Evolutionary conservation across 2,888 invertebrate species (phyloP), one percentile per base, ranked within the genome.

Genomic region (Capitulum mitella): DNA sequence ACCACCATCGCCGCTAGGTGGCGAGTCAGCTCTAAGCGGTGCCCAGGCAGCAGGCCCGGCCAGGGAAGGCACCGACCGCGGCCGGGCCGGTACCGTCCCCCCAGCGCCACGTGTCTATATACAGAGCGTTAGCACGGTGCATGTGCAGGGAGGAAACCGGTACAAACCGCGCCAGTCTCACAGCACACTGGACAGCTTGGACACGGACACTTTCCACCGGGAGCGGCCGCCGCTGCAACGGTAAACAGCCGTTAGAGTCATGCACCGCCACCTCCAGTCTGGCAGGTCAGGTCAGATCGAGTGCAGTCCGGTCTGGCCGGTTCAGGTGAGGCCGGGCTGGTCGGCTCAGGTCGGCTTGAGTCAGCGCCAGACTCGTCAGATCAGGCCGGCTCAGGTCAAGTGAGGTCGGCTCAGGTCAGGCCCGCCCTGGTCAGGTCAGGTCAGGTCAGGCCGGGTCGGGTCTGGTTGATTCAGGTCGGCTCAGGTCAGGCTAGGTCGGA

Each of bases 141-240:
- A 22, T 22, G 51, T 51, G 29, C 8, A 22, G 8, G 58, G 8
- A n/a, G 64, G 58, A 3, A 3, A 19, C 64, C 16, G 26, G 34
- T 34, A 64, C 32, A 12, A 64, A 64, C 32, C 64, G 8, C 8
- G 58, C 58, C n/a, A n/a, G 37, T 37, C 70, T 70, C 37, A 70
- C 34, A 29, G 70, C 6, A 37, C 70, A 2, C 70, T 22, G 1
- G 70, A 70, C 37, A 70, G 70, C 37, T 37, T 37, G 32, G 70
- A 70, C 70, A 70, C 37, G 70, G 70, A 70, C 37, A 70, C 70
- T 37, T 70, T 70, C 70, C 70, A 70, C 16, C 70, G 70, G 37
- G 70, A 70, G 70, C 70, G 70, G 19, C 70, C 37, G 37, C 22
- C 70, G 70, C 70, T 70, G 70, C 37, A 37, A 70, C n/a, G 12